Percentiles rank a stretch among this genome's conserved stretches.
Conservation (phyloP, 2,113 vertebrate species). For the Rhinoderma darwinii region DNA sequence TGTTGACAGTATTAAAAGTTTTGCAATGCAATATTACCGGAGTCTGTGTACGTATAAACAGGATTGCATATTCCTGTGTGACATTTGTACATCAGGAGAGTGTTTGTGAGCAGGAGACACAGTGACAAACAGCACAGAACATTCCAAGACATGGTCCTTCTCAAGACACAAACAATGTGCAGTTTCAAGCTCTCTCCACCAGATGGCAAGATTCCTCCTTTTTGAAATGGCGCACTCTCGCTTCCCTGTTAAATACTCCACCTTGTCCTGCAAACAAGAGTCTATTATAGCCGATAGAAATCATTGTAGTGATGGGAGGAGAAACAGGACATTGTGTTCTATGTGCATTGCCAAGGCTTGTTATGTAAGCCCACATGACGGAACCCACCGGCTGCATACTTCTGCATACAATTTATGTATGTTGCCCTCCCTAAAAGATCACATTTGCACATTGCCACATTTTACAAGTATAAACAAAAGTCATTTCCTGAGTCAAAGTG, state of each 20-base stretch:
- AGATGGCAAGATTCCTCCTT: background rate
- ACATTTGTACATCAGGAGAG: background rate
- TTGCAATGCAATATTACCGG: background rate
- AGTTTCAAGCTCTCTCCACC: background rate
- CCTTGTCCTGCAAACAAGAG: slow-evolving; percentile 49
- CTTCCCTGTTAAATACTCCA: slow-evolving; percentile 10
- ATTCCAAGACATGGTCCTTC: background rate
- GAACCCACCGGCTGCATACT: background rate
- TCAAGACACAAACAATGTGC: slow-evolving; percentile 48
- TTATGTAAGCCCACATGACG: slow-evolving; percentile 47
- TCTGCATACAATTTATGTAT: background rate
- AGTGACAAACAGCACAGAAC: slow-evolving; percentile 2
- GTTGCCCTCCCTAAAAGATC: no score
- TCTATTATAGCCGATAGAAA: slow-evolving; percentile 39
- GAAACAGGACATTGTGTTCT: slow-evolving; percentile 52
- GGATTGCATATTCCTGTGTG: background rate
- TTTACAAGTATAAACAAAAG: background rate
- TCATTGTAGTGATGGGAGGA: slow-evolving; percentile 40
- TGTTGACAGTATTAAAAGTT: background rate
- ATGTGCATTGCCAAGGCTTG: slow-evolving; percentile 30
- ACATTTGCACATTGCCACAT: background rate
- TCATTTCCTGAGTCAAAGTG: no score
- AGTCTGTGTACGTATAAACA: background rate
- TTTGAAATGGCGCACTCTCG: background rate
- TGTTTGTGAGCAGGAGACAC: background rate